These are phyloP conservation scores for Murina feae DNA, from an alignment of 2,113 vertebrate genomes.

Conservation along the genomic window DNA sequence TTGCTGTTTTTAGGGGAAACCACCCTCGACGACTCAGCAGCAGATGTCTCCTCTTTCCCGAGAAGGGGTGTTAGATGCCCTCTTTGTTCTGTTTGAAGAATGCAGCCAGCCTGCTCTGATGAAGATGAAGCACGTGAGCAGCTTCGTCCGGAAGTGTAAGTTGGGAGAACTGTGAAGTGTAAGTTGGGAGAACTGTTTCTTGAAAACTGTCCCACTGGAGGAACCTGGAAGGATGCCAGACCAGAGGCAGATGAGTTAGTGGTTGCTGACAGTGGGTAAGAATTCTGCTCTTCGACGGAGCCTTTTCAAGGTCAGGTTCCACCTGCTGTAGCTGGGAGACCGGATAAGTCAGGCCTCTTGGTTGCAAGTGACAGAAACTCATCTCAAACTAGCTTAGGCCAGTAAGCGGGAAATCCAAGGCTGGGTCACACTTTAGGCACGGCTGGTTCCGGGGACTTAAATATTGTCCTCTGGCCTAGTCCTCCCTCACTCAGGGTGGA, in stretches of 20 bases:
- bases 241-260: not conserved
- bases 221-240: not conserved
- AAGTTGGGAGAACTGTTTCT: slow-evolving; percentile 72
- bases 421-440: not conserved
- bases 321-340: not conserved
- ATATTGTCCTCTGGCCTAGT: not conserved
- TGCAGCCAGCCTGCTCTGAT: slow-evolving; percentile 90
- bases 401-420: not conserved
- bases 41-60: slow-evolving; percentile 86
- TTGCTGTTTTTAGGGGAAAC: slow-evolving; percentile 88
- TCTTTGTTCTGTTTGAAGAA: slow-evolving; percentile 92
- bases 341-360: not conserved
- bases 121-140: slow-evolving; percentile 91
- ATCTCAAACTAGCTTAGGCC: not conserved
- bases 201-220: not conserved
- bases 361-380: not conserved
- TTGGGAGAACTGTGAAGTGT: slow-evolving; percentile 84
- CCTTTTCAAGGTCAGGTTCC: not conserved
- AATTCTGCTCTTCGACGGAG: not conserved
- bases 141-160: slow-evolving; percentile 96
- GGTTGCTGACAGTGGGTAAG: not conserved
- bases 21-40: slow-evolving; percentile 82
- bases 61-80: slow-evolving; percentile 92
- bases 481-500: not conserved
- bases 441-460: not conserved